These are phyloP conservation scores for Seira musarum DNA, from an alignment of 2,888 invertebrate genomes.

Conservation along the genomic window DNA sequence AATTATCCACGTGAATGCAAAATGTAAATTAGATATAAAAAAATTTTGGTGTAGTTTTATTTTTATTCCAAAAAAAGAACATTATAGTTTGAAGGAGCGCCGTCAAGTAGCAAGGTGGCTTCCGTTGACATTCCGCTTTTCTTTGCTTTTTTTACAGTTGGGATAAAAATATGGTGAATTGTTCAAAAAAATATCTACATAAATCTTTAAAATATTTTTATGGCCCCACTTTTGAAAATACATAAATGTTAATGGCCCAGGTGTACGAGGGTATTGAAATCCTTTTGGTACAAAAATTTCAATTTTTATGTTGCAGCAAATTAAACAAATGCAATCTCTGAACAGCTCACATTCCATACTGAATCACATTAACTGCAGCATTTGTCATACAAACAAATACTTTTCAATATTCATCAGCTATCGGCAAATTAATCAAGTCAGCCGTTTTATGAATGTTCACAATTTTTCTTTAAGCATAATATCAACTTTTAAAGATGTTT, in stretches of 20 bases:
- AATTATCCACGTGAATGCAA: constrained; percentile 30
- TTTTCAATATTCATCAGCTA: background rate
- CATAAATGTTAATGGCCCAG: too few relatives aligned
- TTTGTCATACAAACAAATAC: background rate
- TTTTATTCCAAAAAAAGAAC: background rate
- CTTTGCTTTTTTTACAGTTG: background rate
- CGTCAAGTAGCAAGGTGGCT: background rate
- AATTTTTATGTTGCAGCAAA: too few relatives aligned
- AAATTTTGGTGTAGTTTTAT: background rate
- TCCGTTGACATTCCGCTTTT: background rate
- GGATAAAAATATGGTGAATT: background rate
- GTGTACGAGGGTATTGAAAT: too few relatives aligned
- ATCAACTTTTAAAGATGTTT: background rate
- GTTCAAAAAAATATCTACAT: background rate
- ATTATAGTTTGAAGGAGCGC: background rate
- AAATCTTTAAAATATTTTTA: background rate
- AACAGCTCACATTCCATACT: too few relatives aligned
- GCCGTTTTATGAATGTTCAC: background rate
- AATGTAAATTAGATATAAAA: constrained; percentile 29
- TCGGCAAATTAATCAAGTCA: background rate
- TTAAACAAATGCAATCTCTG: too few relatives aligned
- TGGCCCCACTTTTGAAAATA: too few relatives aligned
- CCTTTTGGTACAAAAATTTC: too few relatives aligned
- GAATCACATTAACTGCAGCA: background rate
- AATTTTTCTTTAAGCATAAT: background rate